Evolutionary conservation across 2,888 invertebrate genomes (phyloP).

Genomic region (Candidula unifasciata): DNA sequence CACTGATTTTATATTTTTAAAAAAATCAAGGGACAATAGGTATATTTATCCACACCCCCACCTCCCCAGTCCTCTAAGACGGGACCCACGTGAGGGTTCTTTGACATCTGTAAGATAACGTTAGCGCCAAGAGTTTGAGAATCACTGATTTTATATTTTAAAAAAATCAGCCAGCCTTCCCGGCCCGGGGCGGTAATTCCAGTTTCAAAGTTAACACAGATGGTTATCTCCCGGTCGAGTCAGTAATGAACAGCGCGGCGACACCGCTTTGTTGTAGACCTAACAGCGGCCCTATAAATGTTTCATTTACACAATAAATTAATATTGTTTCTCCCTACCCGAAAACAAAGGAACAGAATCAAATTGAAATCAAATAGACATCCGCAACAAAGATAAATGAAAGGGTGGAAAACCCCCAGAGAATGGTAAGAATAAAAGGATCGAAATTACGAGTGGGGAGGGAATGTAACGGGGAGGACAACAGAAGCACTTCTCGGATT

Average conservation of each 20-base stretch:
- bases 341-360: background rate
- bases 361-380: slow-evolving; percentile 27
- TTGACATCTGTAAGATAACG: too few relatives aligned
- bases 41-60: too few relatives aligned
- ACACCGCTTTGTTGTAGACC: slow-evolving; percentile 2
- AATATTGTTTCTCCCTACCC: background rate
- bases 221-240: slow-evolving; percentile 19
- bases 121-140: too few relatives aligned
- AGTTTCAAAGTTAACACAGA: slow-evolving; percentile 18
- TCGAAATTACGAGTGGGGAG: background rate
- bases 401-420: background rate
- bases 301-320: slow-evolving; percentile 32
- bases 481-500: slow-evolving; percentile 17
- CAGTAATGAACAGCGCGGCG: background rate
- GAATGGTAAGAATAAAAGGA: background rate
- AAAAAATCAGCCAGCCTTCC: background rate
- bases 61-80: too few relatives aligned
- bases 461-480: background rate
- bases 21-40: too few relatives aligned
- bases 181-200: background rate
- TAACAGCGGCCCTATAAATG: background rate
- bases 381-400: slow-evolving; percentile 13
- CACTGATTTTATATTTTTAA: too few relatives aligned
- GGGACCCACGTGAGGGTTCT: too few relatives aligned
- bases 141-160: too few relatives aligned